phyloP scores from a whole-genome alignment of 2,113 vertebrate genomes.

The Carettochelys insculpta region DNA sequence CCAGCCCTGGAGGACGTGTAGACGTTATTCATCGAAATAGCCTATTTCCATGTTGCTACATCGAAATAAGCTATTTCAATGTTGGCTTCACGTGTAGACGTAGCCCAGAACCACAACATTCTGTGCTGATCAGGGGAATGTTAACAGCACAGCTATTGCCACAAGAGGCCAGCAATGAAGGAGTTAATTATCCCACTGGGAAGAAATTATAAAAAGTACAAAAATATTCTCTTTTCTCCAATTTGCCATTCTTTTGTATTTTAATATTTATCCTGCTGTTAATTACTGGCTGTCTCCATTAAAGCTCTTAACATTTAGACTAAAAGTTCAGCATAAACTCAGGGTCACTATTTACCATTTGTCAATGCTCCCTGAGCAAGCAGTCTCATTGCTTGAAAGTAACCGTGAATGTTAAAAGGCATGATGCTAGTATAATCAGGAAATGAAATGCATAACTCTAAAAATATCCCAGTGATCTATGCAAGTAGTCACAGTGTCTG shows the following conservation, averaged over 20 bases:
- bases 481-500: constrained; percentile 67
- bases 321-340: constrained; percentile 63
- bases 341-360: constrained; percentile 48
- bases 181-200: not conserved
- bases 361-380: constrained; percentile 53
- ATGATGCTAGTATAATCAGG: constrained; percentile 55
- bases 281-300: constrained; percentile 42
- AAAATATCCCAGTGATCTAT: constrained; percentile 79
- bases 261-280: constrained; percentile 36
- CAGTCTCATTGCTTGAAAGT: constrained; percentile 35
- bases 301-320: constrained; percentile 54
- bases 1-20: no score
- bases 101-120: not conserved
- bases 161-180: not conserved
- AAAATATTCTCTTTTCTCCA: not conserved
- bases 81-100: no score
- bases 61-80: no score
- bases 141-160: not conserved
- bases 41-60: no score
- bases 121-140: not conserved
- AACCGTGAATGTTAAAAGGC: constrained; percentile 68
- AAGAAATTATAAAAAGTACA: not conserved
- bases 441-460: constrained; percentile 78
- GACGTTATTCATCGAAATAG: no score
- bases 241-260: constrained; percentile 5